phyloP scores from a whole-genome alignment of 2,888 invertebrate genomes.

The Callinectes sapidus region DNA sequence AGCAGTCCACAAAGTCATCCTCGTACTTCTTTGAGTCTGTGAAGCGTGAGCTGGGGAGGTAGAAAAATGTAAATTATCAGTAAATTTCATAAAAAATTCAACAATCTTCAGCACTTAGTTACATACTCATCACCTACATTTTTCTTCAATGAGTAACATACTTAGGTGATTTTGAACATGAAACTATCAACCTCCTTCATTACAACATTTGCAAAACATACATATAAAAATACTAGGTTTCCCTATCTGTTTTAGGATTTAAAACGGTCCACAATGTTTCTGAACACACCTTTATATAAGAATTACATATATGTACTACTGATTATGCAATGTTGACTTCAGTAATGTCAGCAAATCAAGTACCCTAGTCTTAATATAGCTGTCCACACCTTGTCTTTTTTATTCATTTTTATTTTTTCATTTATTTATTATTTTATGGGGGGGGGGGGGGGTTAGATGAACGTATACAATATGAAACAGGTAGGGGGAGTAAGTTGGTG shows the following conservation, averaged over 20 bases:
- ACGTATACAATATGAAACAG: neutral
- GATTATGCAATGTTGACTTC: too few species aligned
- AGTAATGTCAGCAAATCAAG: too few species aligned
- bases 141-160: too few species aligned
- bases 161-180: too few species aligned
- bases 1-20: slow-evolving; percentile 87
- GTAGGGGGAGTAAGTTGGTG: neutral
- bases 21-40: slow-evolving; percentile 90
- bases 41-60: slow-evolving; percentile 83
- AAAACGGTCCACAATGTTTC: too few species aligned
- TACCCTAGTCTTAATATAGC: too few species aligned
- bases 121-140: too few species aligned
- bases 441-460: too few species aligned
- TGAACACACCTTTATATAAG: too few species aligned
- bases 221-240: neutral
- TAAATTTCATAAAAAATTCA: neutral
- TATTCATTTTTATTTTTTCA: neutral
- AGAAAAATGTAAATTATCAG: slow-evolving; percentile 12
- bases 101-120: neutral
- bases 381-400: neutral
- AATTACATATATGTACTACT: too few species aligned
- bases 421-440: too few species aligned
- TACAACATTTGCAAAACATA: neutral
- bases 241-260: too few species aligned
- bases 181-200: neutral